phyloP scores from a whole-genome alignment of 2,797 vertebrate species.

The Sebastes umbrosus region DNA sequence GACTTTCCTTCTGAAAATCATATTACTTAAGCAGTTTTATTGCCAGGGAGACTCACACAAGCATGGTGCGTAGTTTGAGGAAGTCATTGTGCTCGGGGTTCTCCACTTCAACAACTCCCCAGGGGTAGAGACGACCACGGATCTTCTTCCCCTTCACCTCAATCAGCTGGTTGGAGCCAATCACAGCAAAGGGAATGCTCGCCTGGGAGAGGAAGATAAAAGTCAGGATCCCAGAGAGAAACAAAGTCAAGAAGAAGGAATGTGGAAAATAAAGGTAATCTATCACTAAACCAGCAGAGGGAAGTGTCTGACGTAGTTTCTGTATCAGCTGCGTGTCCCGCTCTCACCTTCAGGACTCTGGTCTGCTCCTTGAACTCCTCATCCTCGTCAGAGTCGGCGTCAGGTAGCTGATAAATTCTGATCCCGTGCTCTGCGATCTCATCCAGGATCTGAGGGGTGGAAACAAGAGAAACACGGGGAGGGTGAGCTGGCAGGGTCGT shows the following conservation, averaged over 20 bases:
- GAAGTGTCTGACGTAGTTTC: not conserved
- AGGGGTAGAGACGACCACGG: constrained; percentile 88
- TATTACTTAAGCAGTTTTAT: constrained; percentile 5
- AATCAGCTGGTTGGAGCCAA: constrained; percentile 92
- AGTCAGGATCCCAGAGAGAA: not conserved
- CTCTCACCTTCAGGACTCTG: constrained; percentile 86
- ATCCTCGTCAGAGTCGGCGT: constrained; percentile 91
- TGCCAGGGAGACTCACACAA: constrained; percentile 83
- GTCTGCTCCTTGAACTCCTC: constrained; percentile 94
- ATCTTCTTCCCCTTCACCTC: constrained; percentile 96
- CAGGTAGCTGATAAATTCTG: constrained; percentile 93
- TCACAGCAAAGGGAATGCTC: constrained; percentile 89
- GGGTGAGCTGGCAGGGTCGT: not conserved
- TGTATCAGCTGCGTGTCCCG: not conserved
- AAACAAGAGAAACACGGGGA: not conserved
- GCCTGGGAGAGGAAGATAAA: constrained; percentile 76
- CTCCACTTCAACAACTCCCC: constrained; percentile 92
- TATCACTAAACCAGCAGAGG: not conserved
- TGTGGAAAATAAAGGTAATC: constrained; percentile 12
- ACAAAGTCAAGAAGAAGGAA: not conserved
- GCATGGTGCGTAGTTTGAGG: constrained; percentile 90
- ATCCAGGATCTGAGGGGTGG: constrained; percentile 85
- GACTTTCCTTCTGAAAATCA: not conserved
- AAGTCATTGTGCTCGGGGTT: constrained; percentile 96
- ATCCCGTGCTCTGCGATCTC: constrained; percentile 94